These are phyloP conservation scores for Cheilosia variabilis DNA, from an alignment of 2,888 invertebrate species.

Conservation along the genomic window DNA sequence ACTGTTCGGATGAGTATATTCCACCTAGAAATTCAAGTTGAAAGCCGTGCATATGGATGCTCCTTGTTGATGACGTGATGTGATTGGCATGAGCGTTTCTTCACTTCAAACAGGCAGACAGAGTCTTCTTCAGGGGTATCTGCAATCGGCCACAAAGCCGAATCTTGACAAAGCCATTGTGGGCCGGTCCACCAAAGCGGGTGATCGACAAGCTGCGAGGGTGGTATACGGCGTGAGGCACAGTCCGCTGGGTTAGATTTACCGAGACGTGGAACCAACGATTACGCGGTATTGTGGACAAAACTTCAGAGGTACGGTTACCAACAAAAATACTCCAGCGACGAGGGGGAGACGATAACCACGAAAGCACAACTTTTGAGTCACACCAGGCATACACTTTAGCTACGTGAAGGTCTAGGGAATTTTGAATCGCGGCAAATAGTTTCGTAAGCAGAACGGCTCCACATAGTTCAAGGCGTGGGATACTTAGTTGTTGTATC, in stretches of 20 bases:
- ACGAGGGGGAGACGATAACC: too few species aligned
- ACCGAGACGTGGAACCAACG: not conserved
- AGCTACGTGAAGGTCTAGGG: too few species aligned
- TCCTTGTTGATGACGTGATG: not conserved
- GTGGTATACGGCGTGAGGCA: not conserved
- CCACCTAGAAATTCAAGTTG: not conserved
- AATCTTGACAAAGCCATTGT: not conserved
- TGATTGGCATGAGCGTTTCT: not conserved
- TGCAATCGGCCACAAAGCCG: not conserved
- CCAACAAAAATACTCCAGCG: not conserved
- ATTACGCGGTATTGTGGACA: not conserved
- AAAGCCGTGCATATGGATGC: not conserved
- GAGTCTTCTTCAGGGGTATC: not conserved
- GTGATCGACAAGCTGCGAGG: not conserved
- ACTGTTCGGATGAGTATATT: not conserved
- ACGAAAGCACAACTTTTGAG: too few species aligned
- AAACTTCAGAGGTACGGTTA: slow-evolving; percentile 5
- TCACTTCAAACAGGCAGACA: not conserved
- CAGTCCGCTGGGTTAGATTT: not conserved
- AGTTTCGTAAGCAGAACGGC: too few species aligned
- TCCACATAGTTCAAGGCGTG: too few species aligned
- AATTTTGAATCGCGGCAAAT: too few species aligned
- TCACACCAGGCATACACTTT: too few species aligned
- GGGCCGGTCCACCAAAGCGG: not conserved
- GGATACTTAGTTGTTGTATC: too few species aligned